phyloP scores from a whole-genome alignment of 2,113 vertebrate species.

The Prunella himalayana region DNA sequence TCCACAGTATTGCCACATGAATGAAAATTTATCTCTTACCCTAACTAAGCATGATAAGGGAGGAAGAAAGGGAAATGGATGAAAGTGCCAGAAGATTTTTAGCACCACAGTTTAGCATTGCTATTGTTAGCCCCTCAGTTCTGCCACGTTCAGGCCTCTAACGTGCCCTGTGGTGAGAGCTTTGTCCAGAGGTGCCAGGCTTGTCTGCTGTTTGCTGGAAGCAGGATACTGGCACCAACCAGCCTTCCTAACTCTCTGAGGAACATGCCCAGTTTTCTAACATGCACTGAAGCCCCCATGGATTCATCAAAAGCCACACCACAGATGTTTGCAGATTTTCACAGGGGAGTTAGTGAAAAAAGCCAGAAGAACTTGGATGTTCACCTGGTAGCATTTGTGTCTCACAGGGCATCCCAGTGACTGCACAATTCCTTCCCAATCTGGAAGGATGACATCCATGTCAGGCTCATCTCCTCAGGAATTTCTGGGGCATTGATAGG shows the following conservation, averaged over 20 bases:
- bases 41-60: neutral
- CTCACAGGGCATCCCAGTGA: neutral
- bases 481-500: neutral
- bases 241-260: neutral
- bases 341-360: neutral
- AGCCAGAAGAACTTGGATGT: neutral
- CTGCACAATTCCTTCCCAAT: neutral
- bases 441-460: neutral
- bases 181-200: neutral
- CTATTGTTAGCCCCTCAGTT: neutral
- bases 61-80: neutral
- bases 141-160: neutral
- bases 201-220: neutral
- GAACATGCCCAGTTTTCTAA: neutral
- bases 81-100: neutral
- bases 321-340: neutral
- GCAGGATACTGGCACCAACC: neutral
- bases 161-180: neutral
- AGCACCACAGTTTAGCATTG: neutral
- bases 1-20: neutral
- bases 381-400: neutral
- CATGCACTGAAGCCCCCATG: neutral
- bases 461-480: neutral
- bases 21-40: neutral
- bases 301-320: neutral